Percentiles rank a stretch among this genome's conserved stretches.
Conservation (phyloP, 2,113 vertebrate genomes). For the Microtus pennsylvanicus region DNA sequence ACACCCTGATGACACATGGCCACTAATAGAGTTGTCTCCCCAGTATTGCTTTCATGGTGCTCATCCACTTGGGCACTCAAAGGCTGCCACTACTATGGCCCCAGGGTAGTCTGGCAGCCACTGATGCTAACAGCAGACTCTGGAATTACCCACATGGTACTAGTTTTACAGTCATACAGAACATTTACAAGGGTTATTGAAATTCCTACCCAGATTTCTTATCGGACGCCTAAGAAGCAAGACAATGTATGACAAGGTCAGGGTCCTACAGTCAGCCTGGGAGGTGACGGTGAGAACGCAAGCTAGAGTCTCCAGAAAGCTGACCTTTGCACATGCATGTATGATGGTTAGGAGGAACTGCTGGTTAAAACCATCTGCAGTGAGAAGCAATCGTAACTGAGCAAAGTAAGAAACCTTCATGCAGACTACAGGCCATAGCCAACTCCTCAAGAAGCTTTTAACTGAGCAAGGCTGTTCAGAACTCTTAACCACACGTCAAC, state of each 20-base stretch:
- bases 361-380: neutral
- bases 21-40: neutral
- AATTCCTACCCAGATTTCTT: neutral
- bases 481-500: neutral
- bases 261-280: neutral
- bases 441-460: neutral
- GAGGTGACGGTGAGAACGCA: neutral
- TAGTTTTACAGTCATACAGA: neutral
- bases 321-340: neutral
- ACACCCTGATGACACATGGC: neutral
- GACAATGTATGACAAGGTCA: neutral
- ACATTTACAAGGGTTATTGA: neutral
- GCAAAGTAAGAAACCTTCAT: neutral
- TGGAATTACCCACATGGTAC: neutral
- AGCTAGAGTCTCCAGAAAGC: neutral
- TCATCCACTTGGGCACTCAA: neutral
- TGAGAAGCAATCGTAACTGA: neutral
- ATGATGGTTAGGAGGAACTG: neutral
- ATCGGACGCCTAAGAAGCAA: neutral
- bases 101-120: neutral
- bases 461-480: neutral
- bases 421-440: neutral
- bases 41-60: neutral
- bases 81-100: neutral
- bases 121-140: neutral